Conservation (phyloP, 37 sponge, comb jelly and placozoan species). For the Ephydatia muelleri region DNA sequence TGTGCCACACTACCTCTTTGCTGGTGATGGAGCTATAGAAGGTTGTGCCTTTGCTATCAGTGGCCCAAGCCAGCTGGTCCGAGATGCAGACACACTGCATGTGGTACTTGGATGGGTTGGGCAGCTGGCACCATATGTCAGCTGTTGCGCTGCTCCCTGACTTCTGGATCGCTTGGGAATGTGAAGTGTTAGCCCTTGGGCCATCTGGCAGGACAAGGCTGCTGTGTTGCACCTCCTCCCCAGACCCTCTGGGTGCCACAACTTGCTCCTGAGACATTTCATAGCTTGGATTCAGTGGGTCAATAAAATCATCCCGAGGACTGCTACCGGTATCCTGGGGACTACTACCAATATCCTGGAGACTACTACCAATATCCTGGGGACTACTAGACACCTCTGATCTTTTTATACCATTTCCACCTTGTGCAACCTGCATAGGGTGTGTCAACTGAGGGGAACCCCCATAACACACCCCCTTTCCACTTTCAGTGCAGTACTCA, state of each 20-base stretch:
- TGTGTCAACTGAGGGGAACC: neutral
- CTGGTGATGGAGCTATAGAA: constrained; percentile 31
- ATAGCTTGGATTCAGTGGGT: neutral
- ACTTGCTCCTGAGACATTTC: neutral
- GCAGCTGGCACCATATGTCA: constrained; percentile 58
- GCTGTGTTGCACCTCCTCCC: neutral
- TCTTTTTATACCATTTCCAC: neutral
- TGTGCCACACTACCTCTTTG: constrained; percentile 43
- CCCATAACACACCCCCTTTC: neutral
- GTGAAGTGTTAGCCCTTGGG: neutral
- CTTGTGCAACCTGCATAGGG: neutral
- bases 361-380: neutral
- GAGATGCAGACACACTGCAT: constrained; percentile 56
- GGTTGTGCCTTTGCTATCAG: constrained; percentile 24
- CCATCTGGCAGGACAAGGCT: neutral
- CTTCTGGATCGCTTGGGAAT: neutral
- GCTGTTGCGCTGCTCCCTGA: neutral
- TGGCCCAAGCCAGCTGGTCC: constrained; percentile 47
- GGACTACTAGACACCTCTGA: neutral
- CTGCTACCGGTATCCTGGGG: neutral
- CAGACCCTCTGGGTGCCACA: neutral
- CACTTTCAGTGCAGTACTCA: neutral
- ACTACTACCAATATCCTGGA: no score
- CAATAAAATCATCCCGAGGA: neutral
- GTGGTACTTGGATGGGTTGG: constrained; percentile 27